phyloP scores from a whole-genome alignment of 2,797 vertebrate genomes.

The Cossypha caffra region DNA sequence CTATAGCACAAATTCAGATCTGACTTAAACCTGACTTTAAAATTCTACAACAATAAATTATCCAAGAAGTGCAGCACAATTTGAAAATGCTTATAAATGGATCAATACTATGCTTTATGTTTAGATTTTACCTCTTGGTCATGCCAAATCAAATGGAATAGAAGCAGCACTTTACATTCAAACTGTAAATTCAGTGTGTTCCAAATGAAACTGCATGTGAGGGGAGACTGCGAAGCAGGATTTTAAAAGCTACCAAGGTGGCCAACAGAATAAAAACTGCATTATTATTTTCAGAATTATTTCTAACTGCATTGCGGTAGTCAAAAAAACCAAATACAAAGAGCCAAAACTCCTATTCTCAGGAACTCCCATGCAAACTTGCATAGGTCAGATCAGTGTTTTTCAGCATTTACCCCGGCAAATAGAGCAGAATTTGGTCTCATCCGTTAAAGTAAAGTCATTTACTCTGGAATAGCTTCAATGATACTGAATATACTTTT shows the following conservation, averaged over 20 bases:
- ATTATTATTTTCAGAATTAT: not conserved
- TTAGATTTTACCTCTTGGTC: not conserved
- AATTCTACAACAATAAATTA: slow-evolving; percentile 42
- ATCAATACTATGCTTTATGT: not conserved
- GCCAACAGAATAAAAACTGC: not conserved
- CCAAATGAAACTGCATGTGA: not conserved
- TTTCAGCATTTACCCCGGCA: not conserved
- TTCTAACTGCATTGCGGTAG: not conserved
- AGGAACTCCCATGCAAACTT: not conserved
- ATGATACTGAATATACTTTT: not conserved
- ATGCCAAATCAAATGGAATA: not conserved
- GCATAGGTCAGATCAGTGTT: not conserved
- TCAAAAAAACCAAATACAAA: not conserved
- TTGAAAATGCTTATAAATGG: not conserved
- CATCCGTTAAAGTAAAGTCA: rapidly evolving
- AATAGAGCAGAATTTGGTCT: not conserved
- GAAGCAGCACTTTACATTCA: not conserved
- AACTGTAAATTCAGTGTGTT: not conserved
- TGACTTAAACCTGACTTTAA: slow-evolving; percentile 40
- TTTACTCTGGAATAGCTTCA: not conserved
- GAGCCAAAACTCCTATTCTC: not conserved
- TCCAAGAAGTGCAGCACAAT: not conserved
- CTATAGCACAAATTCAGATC: slow-evolving; percentile 1
- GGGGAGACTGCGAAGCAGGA: not conserved
- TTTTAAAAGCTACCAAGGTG: not conserved